phyloP scores from a whole-genome alignment of 1,140 invertebrate species.

The Drosophila chauvacae region DNA sequence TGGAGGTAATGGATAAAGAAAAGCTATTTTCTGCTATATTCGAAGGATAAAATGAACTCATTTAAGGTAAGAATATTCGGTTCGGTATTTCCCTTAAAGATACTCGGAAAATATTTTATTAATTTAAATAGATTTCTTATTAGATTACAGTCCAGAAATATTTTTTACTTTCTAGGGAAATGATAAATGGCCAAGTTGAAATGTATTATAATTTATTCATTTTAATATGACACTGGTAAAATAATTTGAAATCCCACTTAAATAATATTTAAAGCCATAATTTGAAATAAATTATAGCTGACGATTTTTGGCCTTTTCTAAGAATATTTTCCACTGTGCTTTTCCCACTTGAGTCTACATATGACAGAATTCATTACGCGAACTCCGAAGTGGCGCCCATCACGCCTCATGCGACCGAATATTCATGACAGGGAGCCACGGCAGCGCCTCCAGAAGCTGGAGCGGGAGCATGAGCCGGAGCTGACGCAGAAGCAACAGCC shows the following conservation, averaged over 20 bases:
- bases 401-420: conserved; percentile 23
- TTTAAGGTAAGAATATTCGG: neutral
- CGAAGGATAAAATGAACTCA: neutral
- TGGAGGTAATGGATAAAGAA: too few species aligned
- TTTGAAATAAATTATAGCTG: neutral
- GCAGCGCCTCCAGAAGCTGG: conserved; percentile 2
- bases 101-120: neutral
- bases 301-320: neutral
- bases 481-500: conserved; percentile 34
- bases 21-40: too few species aligned
- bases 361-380: conserved; percentile 60
- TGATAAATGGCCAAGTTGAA: too few species aligned
- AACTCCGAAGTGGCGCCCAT: conserved; percentile 18
- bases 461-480: neutral
- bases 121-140: too few species aligned
- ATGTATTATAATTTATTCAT: neutral
- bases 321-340: conserved; percentile 11
- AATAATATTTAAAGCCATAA: too few species aligned
- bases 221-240: neutral
- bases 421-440: conserved; percentile 50
- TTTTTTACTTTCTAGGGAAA: too few species aligned
- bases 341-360: conserved; percentile 22
- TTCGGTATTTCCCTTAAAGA: neutral
- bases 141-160: too few species aligned
- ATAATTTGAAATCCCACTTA: neutral